Evolutionary conservation across 2,888 invertebrate genomes (phyloP), one percentile per base, ranked within the genome.

Genomic region (Ceratothoa steindachneri): DNA sequence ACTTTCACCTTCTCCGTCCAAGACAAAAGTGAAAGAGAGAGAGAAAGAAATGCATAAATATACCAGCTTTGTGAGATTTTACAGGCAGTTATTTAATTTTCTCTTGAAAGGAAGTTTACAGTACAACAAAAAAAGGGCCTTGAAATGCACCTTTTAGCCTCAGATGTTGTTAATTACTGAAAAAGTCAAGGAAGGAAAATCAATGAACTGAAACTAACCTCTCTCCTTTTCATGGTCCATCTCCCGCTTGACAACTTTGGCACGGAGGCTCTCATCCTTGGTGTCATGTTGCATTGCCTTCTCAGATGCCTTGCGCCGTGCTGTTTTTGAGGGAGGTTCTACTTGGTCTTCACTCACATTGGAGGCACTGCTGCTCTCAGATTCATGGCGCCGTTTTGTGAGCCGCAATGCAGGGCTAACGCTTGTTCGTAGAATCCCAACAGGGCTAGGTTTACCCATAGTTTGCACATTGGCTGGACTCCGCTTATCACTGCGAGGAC

Each of bases 361-460:
- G 27, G 60, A 60, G 12, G 89, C 88, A 78, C 87, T 87, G 55
- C 89, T 90, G 84, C 91, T 90, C 82, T 92, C 93, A 0, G 92
- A 91, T 82, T 92, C 93, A 82, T 91, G 89, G 83, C 91, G 91
- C 74, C 93, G 87, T 83, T 93, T 92, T 67, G 81, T 74, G 15
- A 80, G 74, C 19, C 73, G 67, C 9, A 72, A 74, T 30, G 75
- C 73, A 24, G 78, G 80, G 41, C 60, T 60, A 22, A 60, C 60
- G 27, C 60, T 60, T 22, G 60, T 22, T 24, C 60, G 19, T 1
- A 60, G 12, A n/a, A 60, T 24, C 1, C 60, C 60, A 12, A 60
- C 19, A 24, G 60, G 60, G 27, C 60, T 60, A 12, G 60, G 60
- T 24, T 60, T 60, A 9, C 60, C 60, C 60, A 60, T 60, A 24